Evolutionary conservation across 2,888 invertebrate genomes (phyloP), one percentile per base, ranked within the genome.

Genomic region (Spatulosminthurus flaviceps): DNA sequence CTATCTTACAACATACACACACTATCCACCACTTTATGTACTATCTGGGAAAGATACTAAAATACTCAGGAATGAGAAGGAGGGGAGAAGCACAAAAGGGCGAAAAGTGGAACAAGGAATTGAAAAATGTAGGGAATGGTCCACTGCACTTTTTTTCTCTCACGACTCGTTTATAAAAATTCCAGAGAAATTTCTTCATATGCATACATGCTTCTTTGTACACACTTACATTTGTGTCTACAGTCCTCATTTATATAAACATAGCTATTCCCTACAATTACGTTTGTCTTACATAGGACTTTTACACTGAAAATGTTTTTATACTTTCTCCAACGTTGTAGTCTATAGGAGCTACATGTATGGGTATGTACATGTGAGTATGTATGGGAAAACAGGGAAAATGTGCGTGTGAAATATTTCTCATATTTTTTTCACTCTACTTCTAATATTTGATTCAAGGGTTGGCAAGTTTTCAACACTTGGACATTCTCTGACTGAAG

Each of bases 391-490:
- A 51, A 2, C 51, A 19, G 51, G 16, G 34, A 51, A 51, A 19
- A 16, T 51, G 51, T 51, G 51, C 51, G 51, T 51, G 51, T 4
- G 51, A 51, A 51, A 51, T n/a, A n/a, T 51, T 13, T 51, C 51
- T 51, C 51, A 51, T 51, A 51, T 51, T 51, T 41, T 41, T 13
- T 13, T 7, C 13, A 13, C 13, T 41, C n/a, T n/a, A n/a, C 34
- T 51, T n/a, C 51, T 51, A 19, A 51, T 51, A 51, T 51, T 51
- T 51, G 51, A 51, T 51, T 51, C 51, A 51, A n/a, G 16, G 51
- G 51, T 51, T 51, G 51, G 51, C 51, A 51, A n/a, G 51, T 11
- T 51, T 51, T 51, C 51, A 51, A 51, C 51, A 51, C 7, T 51
- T n/a, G 51, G 51, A 51, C 51, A 51, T 19, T 19, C 51, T 16